Evolutionary conservation across 2,113 vertebrate genomes (phyloP).

Genomic region (Protobothrops flavoviridis): DNA sequence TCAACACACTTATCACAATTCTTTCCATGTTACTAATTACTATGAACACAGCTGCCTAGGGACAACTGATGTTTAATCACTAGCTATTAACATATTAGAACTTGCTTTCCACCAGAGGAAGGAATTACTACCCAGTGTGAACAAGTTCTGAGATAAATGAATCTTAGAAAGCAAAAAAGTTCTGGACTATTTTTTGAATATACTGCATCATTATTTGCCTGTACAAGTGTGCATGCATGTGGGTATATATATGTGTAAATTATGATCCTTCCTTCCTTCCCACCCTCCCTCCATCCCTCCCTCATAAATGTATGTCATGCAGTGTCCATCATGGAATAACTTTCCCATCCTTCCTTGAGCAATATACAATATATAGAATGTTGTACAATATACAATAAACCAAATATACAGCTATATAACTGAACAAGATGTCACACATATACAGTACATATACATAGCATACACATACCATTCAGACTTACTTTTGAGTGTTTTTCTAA

Average conservation of each 20-base stretch:
- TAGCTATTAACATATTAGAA: background rate
- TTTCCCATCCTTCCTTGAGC: background rate
- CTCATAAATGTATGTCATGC: background rate
- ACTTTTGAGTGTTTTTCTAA: background rate
- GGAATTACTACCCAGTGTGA: background rate
- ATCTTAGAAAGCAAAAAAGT: background rate
- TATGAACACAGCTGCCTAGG: background rate
- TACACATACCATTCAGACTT: background rate
- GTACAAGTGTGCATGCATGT: background rate
- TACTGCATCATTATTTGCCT: background rate
- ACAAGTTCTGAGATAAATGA: background rate
- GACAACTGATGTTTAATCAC: conserved; percentile 12
- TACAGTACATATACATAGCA: background rate
- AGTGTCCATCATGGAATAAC: background rate
- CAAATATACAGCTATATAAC: background rate
- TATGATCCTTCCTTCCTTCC: background rate
- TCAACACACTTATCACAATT: background rate
- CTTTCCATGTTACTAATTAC: background rate
- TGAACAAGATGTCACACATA: background rate
- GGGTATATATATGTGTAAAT: background rate
- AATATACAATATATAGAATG: background rate
- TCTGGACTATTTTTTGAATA: background rate
- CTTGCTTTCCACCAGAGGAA: background rate
- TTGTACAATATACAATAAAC: background rate
- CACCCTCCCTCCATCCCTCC: background rate